phyloP scores from a whole-genome alignment of 2,113 vertebrate species.

The Halcyon senegalensis region DNA sequence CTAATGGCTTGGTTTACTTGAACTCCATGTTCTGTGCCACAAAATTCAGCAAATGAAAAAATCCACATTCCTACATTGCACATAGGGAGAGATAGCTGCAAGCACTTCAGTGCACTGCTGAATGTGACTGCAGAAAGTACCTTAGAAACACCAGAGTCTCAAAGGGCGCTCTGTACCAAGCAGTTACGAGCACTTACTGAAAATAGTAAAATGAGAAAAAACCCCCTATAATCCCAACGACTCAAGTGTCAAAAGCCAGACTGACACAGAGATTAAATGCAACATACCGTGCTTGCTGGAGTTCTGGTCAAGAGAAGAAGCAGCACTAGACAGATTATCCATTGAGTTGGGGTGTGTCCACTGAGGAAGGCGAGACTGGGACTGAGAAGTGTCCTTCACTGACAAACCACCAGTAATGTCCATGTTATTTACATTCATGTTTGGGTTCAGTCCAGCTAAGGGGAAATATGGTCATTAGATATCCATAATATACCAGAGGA shows the following conservation, averaged over 20 bases:
- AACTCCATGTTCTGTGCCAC: neutral
- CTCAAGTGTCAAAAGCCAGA: neutral
- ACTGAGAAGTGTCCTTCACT: constrained; percentile 94
- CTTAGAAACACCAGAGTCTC: neutral
- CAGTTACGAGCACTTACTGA: neutral
- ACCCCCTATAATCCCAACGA: neutral
- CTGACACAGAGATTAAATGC: neutral
- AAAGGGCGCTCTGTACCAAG: neutral
- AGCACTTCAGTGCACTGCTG: neutral
- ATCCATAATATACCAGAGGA: neutral
- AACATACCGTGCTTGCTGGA: constrained; percentile 91
- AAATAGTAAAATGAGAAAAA: neutral
- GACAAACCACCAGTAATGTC: constrained; percentile 89
- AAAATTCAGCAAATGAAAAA: neutral
- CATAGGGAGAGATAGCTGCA: neutral
- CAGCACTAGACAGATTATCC: constrained; percentile 89
- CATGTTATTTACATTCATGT: constrained; percentile 97
- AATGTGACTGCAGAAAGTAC: neutral
- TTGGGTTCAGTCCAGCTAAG: constrained; percentile 93
- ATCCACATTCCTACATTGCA: neutral
- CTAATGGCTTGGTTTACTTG: neutral
- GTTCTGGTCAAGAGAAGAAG: constrained; percentile 92
- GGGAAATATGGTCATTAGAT: neutral
- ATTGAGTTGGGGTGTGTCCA: constrained; percentile 98
- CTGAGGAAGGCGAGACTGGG: constrained; percentile 97